A percentile compares a stretch with the other conserved stretches of the same genome.
These are phyloP conservation scores for Troides aeacus DNA, from an alignment of 2,888 invertebrate species.

Conservation along the genomic window DNA sequence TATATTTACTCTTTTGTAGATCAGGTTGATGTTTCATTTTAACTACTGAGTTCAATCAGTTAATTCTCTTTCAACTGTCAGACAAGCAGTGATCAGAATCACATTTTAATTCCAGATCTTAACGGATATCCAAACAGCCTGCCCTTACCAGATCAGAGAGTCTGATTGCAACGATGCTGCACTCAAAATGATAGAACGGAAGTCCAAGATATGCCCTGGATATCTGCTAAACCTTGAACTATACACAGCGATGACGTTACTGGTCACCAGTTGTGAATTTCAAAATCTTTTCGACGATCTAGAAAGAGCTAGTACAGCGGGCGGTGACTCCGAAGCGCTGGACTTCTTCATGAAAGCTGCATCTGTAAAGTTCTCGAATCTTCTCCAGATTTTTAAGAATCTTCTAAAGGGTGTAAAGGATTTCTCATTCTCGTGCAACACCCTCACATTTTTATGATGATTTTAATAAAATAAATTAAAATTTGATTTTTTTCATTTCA, in stretches of 20 bases:
- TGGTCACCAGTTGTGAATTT: conserved; percentile 2
- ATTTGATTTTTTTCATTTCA: no score
- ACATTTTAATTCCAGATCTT: conserved; percentile 5
- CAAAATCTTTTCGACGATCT: conserved; percentile 2
- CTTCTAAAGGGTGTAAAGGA: not conserved
- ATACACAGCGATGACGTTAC: not conserved
- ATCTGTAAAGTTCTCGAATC: not conserved
- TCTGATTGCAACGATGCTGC: not conserved
- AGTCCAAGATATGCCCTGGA: not conserved
- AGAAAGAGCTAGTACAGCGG: not conserved
- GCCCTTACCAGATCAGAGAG: not conserved
- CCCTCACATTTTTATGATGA: conserved; percentile 8
- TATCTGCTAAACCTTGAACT: conserved; percentile 2
- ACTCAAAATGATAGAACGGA: not conserved
- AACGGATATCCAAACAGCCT: conserved; percentile 11
- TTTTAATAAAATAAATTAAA: no score
- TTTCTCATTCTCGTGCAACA: not conserved
- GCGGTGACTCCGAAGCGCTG: not conserved
- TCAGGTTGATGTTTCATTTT: no score
- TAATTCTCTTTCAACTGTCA: no score
- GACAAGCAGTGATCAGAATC: not conserved
- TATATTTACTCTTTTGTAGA: not conserved
- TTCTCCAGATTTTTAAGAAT: not conserved
- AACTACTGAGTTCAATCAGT: no score
- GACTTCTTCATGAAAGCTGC: conserved; percentile 5